Base-by-base conservation (phyloP, 2,113 vertebrate species). In the Austrofundulus limnaeus region DNA sequence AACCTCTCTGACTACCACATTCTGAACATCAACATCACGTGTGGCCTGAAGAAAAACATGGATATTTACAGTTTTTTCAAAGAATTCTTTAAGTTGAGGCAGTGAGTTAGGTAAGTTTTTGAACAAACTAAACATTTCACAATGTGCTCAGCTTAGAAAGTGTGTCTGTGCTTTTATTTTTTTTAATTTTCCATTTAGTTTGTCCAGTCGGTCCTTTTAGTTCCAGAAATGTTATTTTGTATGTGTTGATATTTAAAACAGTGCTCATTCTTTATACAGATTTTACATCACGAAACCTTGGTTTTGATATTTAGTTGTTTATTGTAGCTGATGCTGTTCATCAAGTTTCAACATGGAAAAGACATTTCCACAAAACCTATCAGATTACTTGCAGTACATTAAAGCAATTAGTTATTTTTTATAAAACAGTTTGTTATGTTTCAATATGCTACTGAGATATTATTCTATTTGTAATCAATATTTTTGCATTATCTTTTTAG, bases 41-140 rank as follows among this genome's bases (percentile, higher is more conserved):
- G 58, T 16, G 21, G 24, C 52, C 54, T 23, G 54, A 54, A 49
- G 45, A 71, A 81, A 70, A 81, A 56, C 47, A 52, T 41, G 54
- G 47, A 72, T n/a, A 23, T 56, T 49, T 46, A 43, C 63, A 45
- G 7, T 34, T 57, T 51, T 77, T 72, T 52, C 59, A 75, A 34
- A 75, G 60, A 70, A 65, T 39, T 14, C 41, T 34, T 55, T 19
- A 20, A 50, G 20, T 67, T 31, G 25, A 48, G 10, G 45, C 57
- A 41, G 64, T 58, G 64, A 70, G 24, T 34, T 64, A 66, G 83
- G 89, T 87, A 83, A 84, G 83, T 38, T 13, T 20, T 66, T 48
- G 11, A 24, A 4, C 5, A 10, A 61, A 47, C 0, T 4, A 5
- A 43, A 5, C 24, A 9, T n/a, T 57, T 12, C 53, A 31, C 47